Evolutionary conservation across 2,888 invertebrate genomes (phyloP), one percentile per base, ranked within the genome.

Genomic region (Isotomurus palustris): DNA sequence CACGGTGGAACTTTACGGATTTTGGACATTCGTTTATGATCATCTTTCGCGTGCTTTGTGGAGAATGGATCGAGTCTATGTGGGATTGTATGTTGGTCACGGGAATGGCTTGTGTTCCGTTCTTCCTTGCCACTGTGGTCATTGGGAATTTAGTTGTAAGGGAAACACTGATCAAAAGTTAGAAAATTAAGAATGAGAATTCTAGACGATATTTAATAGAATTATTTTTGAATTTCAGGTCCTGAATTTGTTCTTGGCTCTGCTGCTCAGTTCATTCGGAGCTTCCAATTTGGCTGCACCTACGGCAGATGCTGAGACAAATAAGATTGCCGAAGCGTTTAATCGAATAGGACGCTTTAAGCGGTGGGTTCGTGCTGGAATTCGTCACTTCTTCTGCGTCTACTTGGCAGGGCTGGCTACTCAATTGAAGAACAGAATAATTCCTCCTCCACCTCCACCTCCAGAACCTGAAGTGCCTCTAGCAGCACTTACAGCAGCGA

Each of bases 11-110:
- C 49, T 70, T 70, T 41, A 70, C 68, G 1, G 95, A 96, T 78
- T 97, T 97, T 80, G 91, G 96, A 88, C 97, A 97, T 79, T 94
- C 95, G 62, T 96, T 97, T 78, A 96, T 97, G 96, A 97, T 97
- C 73, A 95, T 97, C 68, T 97, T 97, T 79, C 84, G 96, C 67
- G 96, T 97, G 67, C 80, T 97, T 62, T 97, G 97, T 76, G 97
- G 96, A 73, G 97, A 97, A 80, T 97, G 96, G 96, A 97, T 97
- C 73, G 94, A 97, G 77, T 95, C 95, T 61, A 97, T 97, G 96
- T 97, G 96, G 96, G 92, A 94, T 76, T 97, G 97, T 78, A 91
- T 96, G 89, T 81, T 67, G 3, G 94, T 93, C 53, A 89, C 90
- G 62, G 93, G 92, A 73, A 73, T 74, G 71, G 90, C 89, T 54